phyloP scores from a whole-genome alignment of 2,113 vertebrate genomes.

The Gobiocypris rarus region DNA sequence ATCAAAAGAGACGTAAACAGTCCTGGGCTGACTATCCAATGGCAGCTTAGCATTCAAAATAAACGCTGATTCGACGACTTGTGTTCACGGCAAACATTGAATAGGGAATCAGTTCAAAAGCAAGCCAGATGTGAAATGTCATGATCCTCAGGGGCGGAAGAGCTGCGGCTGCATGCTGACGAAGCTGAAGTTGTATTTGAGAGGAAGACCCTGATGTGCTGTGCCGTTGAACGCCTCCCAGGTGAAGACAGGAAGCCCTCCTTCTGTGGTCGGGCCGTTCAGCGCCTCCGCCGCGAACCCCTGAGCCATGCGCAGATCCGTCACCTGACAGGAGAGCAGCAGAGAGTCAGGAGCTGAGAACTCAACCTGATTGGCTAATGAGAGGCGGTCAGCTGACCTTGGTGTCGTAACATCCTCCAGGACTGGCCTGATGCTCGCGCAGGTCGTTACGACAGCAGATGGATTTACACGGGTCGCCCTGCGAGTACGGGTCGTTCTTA shows the following conservation, averaged over 20 bases:
- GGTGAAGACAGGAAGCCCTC: constrained; percentile 79
- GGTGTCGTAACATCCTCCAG: constrained; percentile 90
- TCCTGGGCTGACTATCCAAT: background rate
- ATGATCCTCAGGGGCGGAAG: constrained; percentile 69
- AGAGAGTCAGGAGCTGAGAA: background rate
- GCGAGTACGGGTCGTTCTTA: constrained; percentile 83
- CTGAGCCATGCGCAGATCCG: constrained; percentile 81
- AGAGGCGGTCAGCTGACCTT: constrained; percentile 75
- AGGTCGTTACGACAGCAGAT: constrained; percentile 92
- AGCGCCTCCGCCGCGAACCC: constrained; percentile 79
- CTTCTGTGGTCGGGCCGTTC: constrained; percentile 86
- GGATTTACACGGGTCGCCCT: constrained; percentile 85
- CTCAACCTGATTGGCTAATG: background rate
- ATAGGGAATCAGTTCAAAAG: background rate
- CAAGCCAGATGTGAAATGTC: background rate
- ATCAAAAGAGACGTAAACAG: background rate
- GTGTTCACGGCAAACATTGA: background rate
- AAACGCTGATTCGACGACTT: background rate
- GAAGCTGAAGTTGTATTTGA: constrained; percentile 83
- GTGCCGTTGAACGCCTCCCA: constrained; percentile 84
- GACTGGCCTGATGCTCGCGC: constrained; percentile 68
- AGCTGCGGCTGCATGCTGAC: constrained; percentile 82
- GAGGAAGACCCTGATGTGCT: constrained; percentile 82
- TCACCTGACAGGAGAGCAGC: constrained; percentile 73
- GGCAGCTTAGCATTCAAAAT: background rate